Evolutionary conservation across 2,113 vertebrate species (phyloP), one percentile per base, ranked within the genome.

Genomic region (Microtus richardsoni): DNA sequence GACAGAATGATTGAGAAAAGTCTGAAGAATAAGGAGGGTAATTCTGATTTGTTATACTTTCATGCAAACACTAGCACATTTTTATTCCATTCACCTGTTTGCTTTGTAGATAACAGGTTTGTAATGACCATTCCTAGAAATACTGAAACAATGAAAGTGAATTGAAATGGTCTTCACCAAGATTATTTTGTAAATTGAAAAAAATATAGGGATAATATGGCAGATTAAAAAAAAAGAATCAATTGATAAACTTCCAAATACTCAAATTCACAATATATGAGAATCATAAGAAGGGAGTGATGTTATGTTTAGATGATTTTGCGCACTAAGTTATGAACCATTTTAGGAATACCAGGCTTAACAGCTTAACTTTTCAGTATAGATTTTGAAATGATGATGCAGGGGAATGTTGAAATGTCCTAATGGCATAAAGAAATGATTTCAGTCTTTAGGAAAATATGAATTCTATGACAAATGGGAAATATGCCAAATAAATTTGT

Each of bases 271-370:
- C 21, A 11, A 44, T 49, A 54, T 70, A 4, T 60, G 33, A 2
- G 22, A 80, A 44, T 79, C 8, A 83, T 22, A 58, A 26, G 30
- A 64, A 87, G 26, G 19, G 3, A 91, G 39, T 24, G 68, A 54
- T 10, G 16, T 60, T 21, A 75, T 2, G 13, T 83, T 87, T 39
- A 30, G 33, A 60, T 26, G 21, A 44, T 4, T 47, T 13, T 88
- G 9, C 10, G 58, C 16, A 19, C 0, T n/a, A 28, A 66, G 19
- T 12, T 41, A 83, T 5, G 3, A 28, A 64, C 8, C 11, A 0
- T 8, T 73, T 5, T 24, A 74, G 1, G 1, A 86, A 5, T 4
- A 19, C 2, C 3, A 66, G n/a, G 0, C 33, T 91, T 88, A 21
- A 3, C 30, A 78, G 8, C 24, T 11, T 24, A 39, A 52, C 30